Evolutionary conservation across 2,797 vertebrate genomes (phyloP).

Genomic region (Pachyuromys duprasi): DNA sequence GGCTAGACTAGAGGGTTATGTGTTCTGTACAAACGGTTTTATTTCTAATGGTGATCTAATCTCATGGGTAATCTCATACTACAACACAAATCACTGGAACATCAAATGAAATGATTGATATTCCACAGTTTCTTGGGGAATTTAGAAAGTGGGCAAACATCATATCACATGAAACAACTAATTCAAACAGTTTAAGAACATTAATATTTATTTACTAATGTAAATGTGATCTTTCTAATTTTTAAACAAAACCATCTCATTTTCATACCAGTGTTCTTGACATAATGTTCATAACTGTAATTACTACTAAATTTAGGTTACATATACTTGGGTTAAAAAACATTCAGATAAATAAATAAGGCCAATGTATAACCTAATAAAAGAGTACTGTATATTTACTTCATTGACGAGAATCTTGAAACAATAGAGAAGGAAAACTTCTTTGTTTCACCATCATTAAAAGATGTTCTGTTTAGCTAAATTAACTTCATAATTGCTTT

Average conservation of each 20-base stretch:
- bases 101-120: constrained; percentile 85
- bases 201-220: constrained; percentile 19
- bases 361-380: not conserved
- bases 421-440: not conserved
- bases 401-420: not conserved
- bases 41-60: constrained; percentile 85
- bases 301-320: constrained; percentile 8
- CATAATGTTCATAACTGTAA: not conserved
- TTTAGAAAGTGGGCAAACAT: constrained; percentile 68
- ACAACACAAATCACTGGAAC: constrained; percentile 82
- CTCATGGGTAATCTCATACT: constrained; percentile 81
- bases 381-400: not conserved
- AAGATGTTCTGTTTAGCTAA: constrained; percentile 17
- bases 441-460: constrained; percentile 27
- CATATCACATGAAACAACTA: constrained; percentile 64
- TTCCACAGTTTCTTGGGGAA: constrained; percentile 68
- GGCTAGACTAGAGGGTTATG: constrained; percentile 67
- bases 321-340: not conserved
- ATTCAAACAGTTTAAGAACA: constrained; percentile 57
- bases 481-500: constrained; percentile 35
- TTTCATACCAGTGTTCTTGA: constrained; percentile 15
- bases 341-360: constrained; percentile 20
- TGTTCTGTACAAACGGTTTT: constrained; percentile 81
- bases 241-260: not conserved
- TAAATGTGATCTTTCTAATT: not conserved